Evolutionary conservation across 2,113 vertebrate genomes (phyloP).

Genomic region (Mesocricetus auratus): DNA sequence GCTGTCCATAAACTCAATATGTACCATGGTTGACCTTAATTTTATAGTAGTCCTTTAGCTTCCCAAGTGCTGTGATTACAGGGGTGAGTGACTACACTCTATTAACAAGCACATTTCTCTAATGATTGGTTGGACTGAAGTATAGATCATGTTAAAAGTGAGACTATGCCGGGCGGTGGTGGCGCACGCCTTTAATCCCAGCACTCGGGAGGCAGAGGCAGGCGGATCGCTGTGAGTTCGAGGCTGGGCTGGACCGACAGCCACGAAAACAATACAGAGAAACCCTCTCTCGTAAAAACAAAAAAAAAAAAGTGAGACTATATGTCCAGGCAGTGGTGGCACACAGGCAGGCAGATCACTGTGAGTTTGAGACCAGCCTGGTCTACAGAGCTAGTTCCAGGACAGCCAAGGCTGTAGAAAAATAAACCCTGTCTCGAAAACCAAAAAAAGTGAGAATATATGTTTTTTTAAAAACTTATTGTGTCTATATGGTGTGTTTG

Average conservation of each 20-base stretch:
- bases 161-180: not conserved
- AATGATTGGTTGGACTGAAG: constrained; percentile 23
- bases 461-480: not conserved
- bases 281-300: too few species aligned
- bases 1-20: not conserved
- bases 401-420: not conserved
- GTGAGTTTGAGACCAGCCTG: not conserved
- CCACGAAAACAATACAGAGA: too few species aligned
- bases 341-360: not conserved
- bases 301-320: constrained; percentile 51
- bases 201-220: too few species aligned
- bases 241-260: not conserved
- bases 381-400: not conserved
- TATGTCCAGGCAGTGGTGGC: not conserved
- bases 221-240: not conserved
- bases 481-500: not conserved
- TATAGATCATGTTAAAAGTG: constrained; percentile 31
- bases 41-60: not conserved
- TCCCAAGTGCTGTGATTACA: not conserved
- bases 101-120: not conserved
- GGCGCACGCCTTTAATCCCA: too few species aligned
- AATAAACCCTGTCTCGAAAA: not conserved
- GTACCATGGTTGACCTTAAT: not conserved
- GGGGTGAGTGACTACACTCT: not conserved
- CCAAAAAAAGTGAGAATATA: constrained; percentile 32